Evolutionary conservation across 2,888 invertebrate genomes (phyloP), one percentile per base, ranked within the genome.

Genomic region (Dynastes grantii): DNA sequence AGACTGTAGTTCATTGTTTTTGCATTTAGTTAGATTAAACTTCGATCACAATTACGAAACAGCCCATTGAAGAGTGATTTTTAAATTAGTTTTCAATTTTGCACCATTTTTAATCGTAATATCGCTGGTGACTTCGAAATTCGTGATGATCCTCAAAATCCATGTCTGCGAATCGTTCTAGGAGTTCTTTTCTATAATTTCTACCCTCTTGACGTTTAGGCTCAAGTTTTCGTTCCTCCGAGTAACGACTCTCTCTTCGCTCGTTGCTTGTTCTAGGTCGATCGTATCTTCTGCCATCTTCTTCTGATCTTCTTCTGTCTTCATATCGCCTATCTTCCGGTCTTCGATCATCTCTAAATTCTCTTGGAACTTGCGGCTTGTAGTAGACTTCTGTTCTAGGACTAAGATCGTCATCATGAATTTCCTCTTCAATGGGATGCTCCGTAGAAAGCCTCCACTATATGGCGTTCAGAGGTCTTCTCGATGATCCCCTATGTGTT

Each of bases 401-500:
- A 81, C 87, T 87, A 81, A 87, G 85, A 77, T 88, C 88, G 85
- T 88, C 88, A 85, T 88, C 88, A 84, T 87, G 88, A 84, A 87
- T 83, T 83, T 89, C 89, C 85, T 89, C 89, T 87, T 88, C 89
- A 88, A 89, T 89, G 84, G 89, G 88, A 83, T 88, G 88, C 84
- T 89, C 89, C 89, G 89, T 87, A 86, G 89, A 88, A 85, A 89
- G 89, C 89, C 89, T 88, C 89, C 89, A 91, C 92, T 94, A 94
- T 89, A 94, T 94, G 88, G 94, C 94, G 90, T 94, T 94, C 85
- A 94, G 92, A 84, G 93, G 93, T 86, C 94, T 91, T 80, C 94
- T 91, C 84, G 94, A 92, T 61, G 93, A 90, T 81, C 92, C 92
- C 88, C 92, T 91, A 83, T 90, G 90, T 71, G 89, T 86, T 29